These are phyloP conservation scores for Drosophila meridiana DNA, from an alignment of 2,888 invertebrate species.

Conservation along the genomic window DNA sequence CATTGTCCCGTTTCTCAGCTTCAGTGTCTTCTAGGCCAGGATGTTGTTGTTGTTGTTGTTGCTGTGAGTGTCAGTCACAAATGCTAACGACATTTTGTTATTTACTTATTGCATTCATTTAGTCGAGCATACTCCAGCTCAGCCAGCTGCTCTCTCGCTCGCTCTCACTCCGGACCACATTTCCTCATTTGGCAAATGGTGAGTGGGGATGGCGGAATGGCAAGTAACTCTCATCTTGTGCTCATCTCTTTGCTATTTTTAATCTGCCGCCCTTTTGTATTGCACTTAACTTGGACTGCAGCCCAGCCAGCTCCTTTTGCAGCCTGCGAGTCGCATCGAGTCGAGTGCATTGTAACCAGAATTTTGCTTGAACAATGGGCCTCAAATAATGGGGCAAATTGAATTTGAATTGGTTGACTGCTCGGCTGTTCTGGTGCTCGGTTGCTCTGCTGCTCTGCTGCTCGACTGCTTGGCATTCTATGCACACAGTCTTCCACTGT, in stretches of 20 bases:
- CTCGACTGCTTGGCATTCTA: conserved; percentile 44
- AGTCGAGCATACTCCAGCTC: conserved; percentile 49
- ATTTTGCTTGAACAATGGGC: conserved; percentile 77
- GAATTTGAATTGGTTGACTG: conserved; percentile 83
- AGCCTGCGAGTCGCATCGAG: conserved; percentile 20
- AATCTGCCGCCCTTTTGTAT: conserved; percentile 76
- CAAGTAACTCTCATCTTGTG: conserved; percentile 44
- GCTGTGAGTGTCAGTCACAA: conserved; percentile 73
- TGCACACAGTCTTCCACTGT: conserved; percentile 33
- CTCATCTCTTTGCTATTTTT: conserved; percentile 74
- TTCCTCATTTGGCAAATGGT: conserved; percentile 47
- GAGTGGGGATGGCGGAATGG: not conserved
- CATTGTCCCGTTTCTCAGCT: conserved; percentile 61
- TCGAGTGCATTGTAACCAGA: conserved; percentile 60
- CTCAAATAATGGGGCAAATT: conserved; percentile 83
- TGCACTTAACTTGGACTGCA: conserved; percentile 75
- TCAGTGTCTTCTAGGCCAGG: conserved; percentile 17
- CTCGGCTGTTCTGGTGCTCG: conserved; percentile 30
- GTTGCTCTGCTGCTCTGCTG: conserved; percentile 27
- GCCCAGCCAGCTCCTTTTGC: conserved; percentile 45
- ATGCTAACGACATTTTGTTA: conserved; percentile 79
- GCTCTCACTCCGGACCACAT: conserved; percentile 44
- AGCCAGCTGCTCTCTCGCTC: not conserved
- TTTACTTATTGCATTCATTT: conserved; percentile 83
- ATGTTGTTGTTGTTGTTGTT: conserved; percentile 21